Conservation (phyloP, 2,113 vertebrate species). For the Geothlypis trichas region DNA sequence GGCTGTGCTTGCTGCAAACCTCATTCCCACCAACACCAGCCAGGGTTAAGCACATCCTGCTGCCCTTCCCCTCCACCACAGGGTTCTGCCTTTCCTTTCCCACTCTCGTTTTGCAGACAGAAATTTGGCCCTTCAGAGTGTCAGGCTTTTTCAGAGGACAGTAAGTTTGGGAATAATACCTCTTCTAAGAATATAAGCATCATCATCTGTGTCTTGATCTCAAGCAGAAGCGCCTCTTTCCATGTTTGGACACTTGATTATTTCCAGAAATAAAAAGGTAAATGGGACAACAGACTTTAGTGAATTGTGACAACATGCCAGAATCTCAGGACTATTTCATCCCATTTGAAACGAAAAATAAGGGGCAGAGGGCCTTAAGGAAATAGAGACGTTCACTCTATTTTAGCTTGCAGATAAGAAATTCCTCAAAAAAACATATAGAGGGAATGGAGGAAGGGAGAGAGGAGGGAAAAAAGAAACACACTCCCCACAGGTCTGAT, state of each 20-base stretch:
- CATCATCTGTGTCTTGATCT: not conserved
- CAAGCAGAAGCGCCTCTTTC: not conserved
- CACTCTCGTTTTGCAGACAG: accelerated
- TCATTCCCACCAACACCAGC: not conserved
- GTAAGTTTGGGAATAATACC: not conserved
- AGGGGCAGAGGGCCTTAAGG: not conserved
- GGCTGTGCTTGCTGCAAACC: not conserved
- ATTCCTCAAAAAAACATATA: not conserved
- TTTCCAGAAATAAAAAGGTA: not conserved
- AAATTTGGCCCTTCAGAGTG: not conserved
- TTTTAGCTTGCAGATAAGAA: not conserved
- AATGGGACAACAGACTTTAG: not conserved
- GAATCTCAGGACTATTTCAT: not conserved
- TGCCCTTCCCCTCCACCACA: not conserved
- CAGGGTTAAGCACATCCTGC: not conserved
- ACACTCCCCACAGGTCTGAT: not conserved
- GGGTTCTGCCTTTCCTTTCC: not conserved
- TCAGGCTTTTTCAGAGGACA: not conserved
- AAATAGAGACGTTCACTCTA: accelerated
- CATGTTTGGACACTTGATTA: not conserved
- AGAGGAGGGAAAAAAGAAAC: not conserved
- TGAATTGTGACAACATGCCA: not conserved
- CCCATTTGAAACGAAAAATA: not conserved
- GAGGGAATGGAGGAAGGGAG: not conserved
- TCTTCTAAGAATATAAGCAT: not conserved